phyloP scores from a whole-genome alignment of 2,888 invertebrate species.

The Hartigia nigra region DNA sequence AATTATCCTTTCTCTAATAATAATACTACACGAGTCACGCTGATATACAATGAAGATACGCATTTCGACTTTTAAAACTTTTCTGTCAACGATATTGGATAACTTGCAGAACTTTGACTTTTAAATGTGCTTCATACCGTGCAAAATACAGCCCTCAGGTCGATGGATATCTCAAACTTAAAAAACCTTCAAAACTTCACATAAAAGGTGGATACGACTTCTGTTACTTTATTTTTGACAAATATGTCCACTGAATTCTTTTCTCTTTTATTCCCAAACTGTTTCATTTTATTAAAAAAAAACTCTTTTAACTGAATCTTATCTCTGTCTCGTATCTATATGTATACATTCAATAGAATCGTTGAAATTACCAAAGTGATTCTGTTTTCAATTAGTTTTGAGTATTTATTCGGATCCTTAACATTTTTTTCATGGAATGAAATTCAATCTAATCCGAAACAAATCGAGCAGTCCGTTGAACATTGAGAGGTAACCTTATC shows the following conservation, averaged over 20 bases:
- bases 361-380: background rate
- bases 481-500: slow-evolving; percentile 5
- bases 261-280: background rate
- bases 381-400: background rate
- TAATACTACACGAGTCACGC: background rate
- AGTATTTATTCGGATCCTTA: background rate
- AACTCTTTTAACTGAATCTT: background rate
- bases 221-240: background rate
- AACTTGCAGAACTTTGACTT: background rate
- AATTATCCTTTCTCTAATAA: background rate
- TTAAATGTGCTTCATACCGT: background rate
- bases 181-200: background rate
- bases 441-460: background rate
- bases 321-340: background rate
- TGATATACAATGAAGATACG: background rate
- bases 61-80: background rate
- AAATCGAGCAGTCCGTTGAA: background rate
- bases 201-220: background rate
- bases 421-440: background rate
- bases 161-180: background rate
- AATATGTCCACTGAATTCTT: background rate
- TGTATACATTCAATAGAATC: no score
- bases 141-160: background rate
- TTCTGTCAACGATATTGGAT: background rate
- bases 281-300: background rate